Conservation (phyloP, 1,140 invertebrate species). For the Anastatus disparis region DNA sequence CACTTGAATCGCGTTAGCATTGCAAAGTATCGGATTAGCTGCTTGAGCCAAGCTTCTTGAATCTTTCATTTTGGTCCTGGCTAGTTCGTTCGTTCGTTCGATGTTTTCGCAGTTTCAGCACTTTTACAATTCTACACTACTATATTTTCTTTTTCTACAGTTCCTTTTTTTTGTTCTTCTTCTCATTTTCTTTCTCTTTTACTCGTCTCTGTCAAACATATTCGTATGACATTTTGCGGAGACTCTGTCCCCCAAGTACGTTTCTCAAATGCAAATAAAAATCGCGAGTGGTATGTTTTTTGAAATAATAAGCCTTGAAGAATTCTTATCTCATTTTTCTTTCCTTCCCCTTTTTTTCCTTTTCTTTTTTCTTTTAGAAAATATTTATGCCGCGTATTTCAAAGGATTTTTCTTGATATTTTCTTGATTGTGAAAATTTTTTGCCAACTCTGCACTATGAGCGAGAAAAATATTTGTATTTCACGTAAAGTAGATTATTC, state of each 20-base stretch:
- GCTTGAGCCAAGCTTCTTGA: conserved; percentile 34
- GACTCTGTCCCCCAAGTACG: background rate
- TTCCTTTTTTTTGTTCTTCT: background rate
- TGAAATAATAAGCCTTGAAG: conserved; percentile 1
- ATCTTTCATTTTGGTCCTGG: conserved; percentile 42
- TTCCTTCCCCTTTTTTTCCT: too few relatives aligned
- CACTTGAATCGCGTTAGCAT: conserved; percentile 36
- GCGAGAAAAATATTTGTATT: too few relatives aligned
- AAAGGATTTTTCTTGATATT: conserved; percentile 15
- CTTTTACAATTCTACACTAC: background rate
- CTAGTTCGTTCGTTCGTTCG: too few relatives aligned
- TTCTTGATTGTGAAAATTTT: background rate
- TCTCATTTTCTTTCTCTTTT: too few relatives aligned
- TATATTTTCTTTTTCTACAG: too few relatives aligned
- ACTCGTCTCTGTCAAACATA: too few relatives aligned
- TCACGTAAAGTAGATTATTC: too few relatives aligned
- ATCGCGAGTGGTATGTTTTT: conserved; percentile 6
- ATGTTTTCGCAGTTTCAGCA: conserved; percentile 40
- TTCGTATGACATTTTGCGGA: conserved; percentile 10
- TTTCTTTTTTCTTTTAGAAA: background rate
- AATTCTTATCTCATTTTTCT: too few relatives aligned
- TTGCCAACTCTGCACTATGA: too few relatives aligned
- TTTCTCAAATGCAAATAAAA: background rate
- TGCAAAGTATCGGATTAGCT: conserved; percentile 50
- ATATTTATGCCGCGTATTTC: conserved; percentile 14